phyloP scores from a whole-genome alignment of 2,113 vertebrate species.

The Hippocampus abdominalis region DNA sequence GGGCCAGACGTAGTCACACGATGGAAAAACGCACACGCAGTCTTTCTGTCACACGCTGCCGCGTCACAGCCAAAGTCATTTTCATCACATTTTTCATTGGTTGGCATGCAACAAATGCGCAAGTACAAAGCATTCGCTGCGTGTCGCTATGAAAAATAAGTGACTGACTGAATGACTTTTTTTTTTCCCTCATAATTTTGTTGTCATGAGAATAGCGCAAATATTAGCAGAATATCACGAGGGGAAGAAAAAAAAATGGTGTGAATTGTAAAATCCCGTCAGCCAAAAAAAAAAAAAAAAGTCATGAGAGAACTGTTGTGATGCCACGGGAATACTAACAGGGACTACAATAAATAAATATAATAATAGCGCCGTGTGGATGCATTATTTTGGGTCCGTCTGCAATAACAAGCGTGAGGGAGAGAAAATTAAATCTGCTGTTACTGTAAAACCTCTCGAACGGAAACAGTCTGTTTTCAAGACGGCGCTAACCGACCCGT shows the following conservation, averaged over 20 bases:
- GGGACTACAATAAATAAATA: too few species aligned
- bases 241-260: too few species aligned
- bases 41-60: background rate
- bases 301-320: too few species aligned
- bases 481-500: background rate
- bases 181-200: too few species aligned
- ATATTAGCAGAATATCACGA: too few species aligned
- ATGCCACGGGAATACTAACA: too few species aligned
- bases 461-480: background rate
- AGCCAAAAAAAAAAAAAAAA: background rate
- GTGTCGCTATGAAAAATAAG: too few species aligned
- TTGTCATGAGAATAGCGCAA: too few species aligned
- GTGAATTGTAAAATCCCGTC: too few species aligned
- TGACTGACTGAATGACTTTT: too few species aligned
- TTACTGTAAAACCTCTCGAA: background rate
- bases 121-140: too few species aligned
- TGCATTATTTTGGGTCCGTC: background rate
- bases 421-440: background rate
- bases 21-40: background rate
- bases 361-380: background rate
- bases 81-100: conserved; percentile 20
- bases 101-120: background rate
- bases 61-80: conserved; percentile 5
- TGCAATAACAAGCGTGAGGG: background rate
- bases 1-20: background rate